phyloP scores from a whole-genome alignment of 2,797 vertebrate species.

The Diplodus puntazzo region DNA sequence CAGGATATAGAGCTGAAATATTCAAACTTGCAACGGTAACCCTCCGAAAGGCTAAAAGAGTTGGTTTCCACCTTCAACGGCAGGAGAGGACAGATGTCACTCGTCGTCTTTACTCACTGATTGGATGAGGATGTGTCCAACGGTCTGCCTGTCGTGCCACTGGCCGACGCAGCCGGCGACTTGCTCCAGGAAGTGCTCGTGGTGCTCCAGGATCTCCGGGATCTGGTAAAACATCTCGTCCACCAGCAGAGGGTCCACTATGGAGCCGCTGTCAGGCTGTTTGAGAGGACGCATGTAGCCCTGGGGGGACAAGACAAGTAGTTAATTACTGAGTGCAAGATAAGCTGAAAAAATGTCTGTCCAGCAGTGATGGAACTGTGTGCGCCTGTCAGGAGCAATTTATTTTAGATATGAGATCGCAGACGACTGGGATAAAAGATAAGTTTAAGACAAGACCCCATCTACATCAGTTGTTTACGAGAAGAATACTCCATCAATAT shows the following conservation, averaged over 20 bases:
- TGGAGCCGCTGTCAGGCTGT: constrained; percentile 91
- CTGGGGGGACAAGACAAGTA: constrained; percentile 70
- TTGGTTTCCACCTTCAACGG: too few relatives aligned
- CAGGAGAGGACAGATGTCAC: background rate
- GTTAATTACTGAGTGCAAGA: background rate
- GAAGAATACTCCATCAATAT: too few relatives aligned
- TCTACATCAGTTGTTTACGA: too few relatives aligned
- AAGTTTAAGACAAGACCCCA: too few relatives aligned
- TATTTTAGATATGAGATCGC: too few relatives aligned
- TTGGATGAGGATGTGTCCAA: constrained; percentile 94
- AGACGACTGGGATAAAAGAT: too few relatives aligned
- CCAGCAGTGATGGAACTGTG: background rate
- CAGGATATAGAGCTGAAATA: background rate
- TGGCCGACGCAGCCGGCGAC: constrained; percentile 91
- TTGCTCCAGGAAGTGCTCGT: constrained; percentile 96
- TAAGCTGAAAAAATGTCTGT: background rate
- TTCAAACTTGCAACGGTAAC: background rate
- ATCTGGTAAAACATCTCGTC: constrained; percentile 99
- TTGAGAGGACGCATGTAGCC: constrained; percentile 98
- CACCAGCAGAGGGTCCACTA: constrained; percentile 95
- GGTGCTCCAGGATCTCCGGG: constrained; percentile 97
- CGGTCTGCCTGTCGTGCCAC: constrained; percentile 95
- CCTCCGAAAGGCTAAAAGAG: background rate
- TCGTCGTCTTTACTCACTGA: constrained; percentile 87
- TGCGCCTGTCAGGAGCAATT: background rate